phyloP scores from a whole-genome alignment of 2,113 vertebrate species.

The Chlamydotis undulata region DNA sequence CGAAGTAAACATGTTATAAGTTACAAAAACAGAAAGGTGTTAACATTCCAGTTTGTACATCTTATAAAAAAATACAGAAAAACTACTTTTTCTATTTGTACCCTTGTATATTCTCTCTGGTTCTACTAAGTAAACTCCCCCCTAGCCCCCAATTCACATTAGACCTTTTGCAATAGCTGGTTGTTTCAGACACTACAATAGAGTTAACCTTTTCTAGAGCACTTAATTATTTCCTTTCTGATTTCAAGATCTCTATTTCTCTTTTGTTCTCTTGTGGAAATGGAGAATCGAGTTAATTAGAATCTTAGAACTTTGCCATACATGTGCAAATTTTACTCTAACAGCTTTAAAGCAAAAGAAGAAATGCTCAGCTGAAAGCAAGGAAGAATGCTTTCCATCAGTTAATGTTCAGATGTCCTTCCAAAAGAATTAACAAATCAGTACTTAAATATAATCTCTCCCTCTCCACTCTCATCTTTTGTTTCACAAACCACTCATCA shows the following conservation, averaged over 20 bases:
- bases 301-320: background rate
- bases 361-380: background rate
- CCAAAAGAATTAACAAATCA: background rate
- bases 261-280: background rate
- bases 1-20: background rate
- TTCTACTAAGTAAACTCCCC: background rate
- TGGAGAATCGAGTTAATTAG: background rate
- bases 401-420: background rate
- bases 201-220: background rate
- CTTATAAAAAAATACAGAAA: background rate
- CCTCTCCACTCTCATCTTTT: background rate
- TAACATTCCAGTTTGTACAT: background rate
- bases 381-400: background rate
- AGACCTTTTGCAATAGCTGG: background rate
- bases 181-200: background rate
- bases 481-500: background rate
- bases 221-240: background rate
- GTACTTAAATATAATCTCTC: background rate
- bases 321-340: background rate
- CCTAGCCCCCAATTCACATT: background rate
- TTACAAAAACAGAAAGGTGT: background rate
- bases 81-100: background rate
- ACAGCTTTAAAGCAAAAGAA: background rate
- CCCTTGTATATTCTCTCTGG: background rate
- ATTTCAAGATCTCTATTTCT: background rate